Evolutionary conservation across 2,888 invertebrate species (phyloP), one percentile per base, ranked within the genome.

Genomic region (Boloria euphrosyne): DNA sequence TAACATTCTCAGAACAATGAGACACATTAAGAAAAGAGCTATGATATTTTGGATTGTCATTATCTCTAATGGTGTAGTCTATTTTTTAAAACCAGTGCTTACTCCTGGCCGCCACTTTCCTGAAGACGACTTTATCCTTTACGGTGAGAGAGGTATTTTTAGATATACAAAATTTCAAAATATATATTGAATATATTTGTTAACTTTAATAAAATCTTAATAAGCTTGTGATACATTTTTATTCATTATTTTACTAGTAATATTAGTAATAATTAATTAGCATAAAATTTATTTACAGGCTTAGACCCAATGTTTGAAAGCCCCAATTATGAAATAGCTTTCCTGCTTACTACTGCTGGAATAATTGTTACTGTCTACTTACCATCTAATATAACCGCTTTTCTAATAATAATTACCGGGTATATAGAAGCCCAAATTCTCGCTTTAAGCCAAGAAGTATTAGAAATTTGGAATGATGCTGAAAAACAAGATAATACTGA

Each of bases 21-120:
- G 77, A 18, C 55, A 54, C 2, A 81, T 85, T 5, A 86, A 86
- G 71, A 78, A 74, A 44, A 75, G 85, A 3, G 83, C 81, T 3
- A 69, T 83, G 7, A 49, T 80, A 0, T 84, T 81, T 72, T 86
- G 84, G 84, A 5, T 76, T 2, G 74, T 79, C 0, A 75, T 86
- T 52, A 80, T 84, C 4, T 71, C 69, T 0, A 83, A 83, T 47
- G 80, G 81, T 0, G 57, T 80, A 0, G 49, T 78, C 0, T 85
- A 86, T 62, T 13, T 77, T 4, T 1, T 69, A 0, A 74, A 74
- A 50, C 79, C 83, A 0, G 61, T 81, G 0, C 57, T 84, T 0
- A 65, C 68, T 0, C 78, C 81, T 3, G 85, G 84, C 6, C 70
- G 78, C 14, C 81, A 83, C 70, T 72, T 81, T 7, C 69, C 74